Conservation (phyloP, 2,113 vertebrate genomes). For the Coptodon rendalli region DNA sequence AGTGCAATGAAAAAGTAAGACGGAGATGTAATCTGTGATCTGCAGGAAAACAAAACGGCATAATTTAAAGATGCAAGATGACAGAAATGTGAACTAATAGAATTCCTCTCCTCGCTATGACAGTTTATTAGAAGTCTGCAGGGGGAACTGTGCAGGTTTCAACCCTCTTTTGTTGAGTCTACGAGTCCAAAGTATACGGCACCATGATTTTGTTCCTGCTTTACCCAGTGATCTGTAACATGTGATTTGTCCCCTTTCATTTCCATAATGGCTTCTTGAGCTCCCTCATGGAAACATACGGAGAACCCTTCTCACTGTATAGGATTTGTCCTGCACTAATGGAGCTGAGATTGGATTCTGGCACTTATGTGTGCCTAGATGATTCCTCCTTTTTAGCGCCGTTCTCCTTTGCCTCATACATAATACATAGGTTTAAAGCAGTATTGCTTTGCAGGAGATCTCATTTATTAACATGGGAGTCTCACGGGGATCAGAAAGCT, state of each 20-base stretch:
- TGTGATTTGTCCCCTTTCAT: slow-evolving; percentile 72
- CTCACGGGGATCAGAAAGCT: slow-evolving; percentile 61
- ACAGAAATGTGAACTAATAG: slow-evolving; percentile 44
- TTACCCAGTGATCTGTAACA: slow-evolving; percentile 60
- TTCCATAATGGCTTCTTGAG: slow-evolving; percentile 76
- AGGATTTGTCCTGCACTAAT: slow-evolving; percentile 76
- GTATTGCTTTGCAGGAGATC: slow-evolving; percentile 64
- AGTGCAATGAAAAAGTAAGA: slow-evolving; percentile 6
- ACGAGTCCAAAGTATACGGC: slow-evolving; percentile 38
- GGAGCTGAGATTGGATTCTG: slow-evolving; percentile 76
- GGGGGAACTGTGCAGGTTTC: slow-evolving; percentile 8
- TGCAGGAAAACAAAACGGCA: slow-evolving; percentile 29
- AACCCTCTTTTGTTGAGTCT: slow-evolving; percentile 28
- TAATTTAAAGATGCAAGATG: slow-evolving; percentile 43
- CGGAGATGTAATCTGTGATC: slow-evolving; percentile 40
- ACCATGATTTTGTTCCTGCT: slow-evolving; percentile 57
- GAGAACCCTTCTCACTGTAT: slow-evolving; percentile 66
- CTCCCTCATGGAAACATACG: slow-evolving; percentile 66
- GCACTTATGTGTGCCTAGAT: slow-evolving; percentile 69
- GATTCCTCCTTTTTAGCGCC: slow-evolving; percentile 72
- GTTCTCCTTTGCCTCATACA: slow-evolving; percentile 71
- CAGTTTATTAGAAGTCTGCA: slow-evolving; percentile 46
- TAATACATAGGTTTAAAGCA: slow-evolving; percentile 75
- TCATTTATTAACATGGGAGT: slow-evolving; percentile 74
- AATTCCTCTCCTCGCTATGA: slow-evolving; percentile 9